Evolutionary conservation across 2,888 invertebrate species (phyloP).

Genomic region (Eustalomyia histrio): DNA sequence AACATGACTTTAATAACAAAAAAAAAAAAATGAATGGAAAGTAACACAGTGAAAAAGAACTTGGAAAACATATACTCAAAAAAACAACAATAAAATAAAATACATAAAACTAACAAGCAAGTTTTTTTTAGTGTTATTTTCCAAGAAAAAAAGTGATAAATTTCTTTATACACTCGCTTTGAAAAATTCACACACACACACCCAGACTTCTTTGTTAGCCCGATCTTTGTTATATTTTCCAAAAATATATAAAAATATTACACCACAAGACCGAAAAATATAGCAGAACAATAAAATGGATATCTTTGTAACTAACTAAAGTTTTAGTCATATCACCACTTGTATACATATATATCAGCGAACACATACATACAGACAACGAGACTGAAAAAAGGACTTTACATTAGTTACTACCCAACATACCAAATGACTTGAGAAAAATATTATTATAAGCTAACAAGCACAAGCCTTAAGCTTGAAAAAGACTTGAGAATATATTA

Average conservation of each 20-base stretch:
- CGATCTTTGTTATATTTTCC: slow-evolving; percentile 1
- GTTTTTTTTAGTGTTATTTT: slow-evolving; percentile 38
- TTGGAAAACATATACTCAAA: slow-evolving; percentile 39
- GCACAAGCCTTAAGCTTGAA: too few species aligned
- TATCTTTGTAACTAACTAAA: slow-evolving; percentile 53
- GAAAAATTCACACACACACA: slow-evolving; percentile 10
- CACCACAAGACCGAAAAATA: slow-evolving; percentile 20
- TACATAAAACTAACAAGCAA: slow-evolving; percentile 69
- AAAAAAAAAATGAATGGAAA: slow-evolving; percentile 30
- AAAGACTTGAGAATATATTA: too few species aligned
- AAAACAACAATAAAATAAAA: slow-evolving; percentile 52
- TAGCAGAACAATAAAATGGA: slow-evolving; percentile 26
- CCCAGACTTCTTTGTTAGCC: background rate
- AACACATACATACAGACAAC: slow-evolving; percentile 44
- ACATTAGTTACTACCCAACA: slow-evolving; percentile 17
- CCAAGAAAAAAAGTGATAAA: slow-evolving; percentile 60
- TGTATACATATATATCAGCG: slow-evolving; percentile 44
- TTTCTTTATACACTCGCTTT: slow-evolving; percentile 49
- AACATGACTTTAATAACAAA: slow-evolving; percentile 63
- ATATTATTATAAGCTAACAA: too few species aligned
- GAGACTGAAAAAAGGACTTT: slow-evolving; percentile 54
- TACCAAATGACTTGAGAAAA: too few species aligned
- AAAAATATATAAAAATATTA: slow-evolving; percentile 21
- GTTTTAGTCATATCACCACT: slow-evolving; percentile 65
- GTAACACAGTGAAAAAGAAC: slow-evolving; percentile 29